Base-by-base conservation (phyloP, 2,113 vertebrate genomes). In the Spilogale gracilis region DNA sequence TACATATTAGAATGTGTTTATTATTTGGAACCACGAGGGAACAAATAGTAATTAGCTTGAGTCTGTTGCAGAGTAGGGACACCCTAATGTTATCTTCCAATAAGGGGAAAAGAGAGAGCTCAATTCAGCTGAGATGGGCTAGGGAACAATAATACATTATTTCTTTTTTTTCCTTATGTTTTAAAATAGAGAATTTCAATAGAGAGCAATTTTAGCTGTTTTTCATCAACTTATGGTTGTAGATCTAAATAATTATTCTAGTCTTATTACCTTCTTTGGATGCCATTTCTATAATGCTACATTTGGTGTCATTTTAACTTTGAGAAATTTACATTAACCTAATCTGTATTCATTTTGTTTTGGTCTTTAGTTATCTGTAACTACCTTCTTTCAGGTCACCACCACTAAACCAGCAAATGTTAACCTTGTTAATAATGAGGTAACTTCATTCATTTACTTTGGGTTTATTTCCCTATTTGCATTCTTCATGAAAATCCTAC, bases 281-380 rank as follows among this genome's bases (percentile, higher is more conserved):
- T 78, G 52, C 1, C 63, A 81, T 56, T 85, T 85, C 52, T 89
- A 58, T 27, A 89, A 81, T n/a, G 52, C 16, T 58, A 78, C 73
- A 54, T 79, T 63, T 81, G 54, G 38, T 87, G 32, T 38, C 80
- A 82, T 90, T 69, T 92, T 81, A 86, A 89, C 38, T 74, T 82
- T 78, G 10, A 87, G 48, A 61, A 79, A 4, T 61, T 96, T 81
- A 76, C 45, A 69, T 90, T 73, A 84, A 43, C 54, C 56, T 7
- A 90, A 27, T 12, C 18, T 48, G 8, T 17, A 80, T 65, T 56
- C 82, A 58, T 74, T 80, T 85, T 76, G 32, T 23, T 92, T 95
- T 45, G 17, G 60, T 65, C 32, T 88, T 81, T n/a, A 80, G 27
- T 89, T 92, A 18, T 54, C 17, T 58, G 9, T 67, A 67, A 91